Evolutionary conservation across 2,888 invertebrate genomes (phyloP).

Genomic region (Polydrusus tereticollis): DNA sequence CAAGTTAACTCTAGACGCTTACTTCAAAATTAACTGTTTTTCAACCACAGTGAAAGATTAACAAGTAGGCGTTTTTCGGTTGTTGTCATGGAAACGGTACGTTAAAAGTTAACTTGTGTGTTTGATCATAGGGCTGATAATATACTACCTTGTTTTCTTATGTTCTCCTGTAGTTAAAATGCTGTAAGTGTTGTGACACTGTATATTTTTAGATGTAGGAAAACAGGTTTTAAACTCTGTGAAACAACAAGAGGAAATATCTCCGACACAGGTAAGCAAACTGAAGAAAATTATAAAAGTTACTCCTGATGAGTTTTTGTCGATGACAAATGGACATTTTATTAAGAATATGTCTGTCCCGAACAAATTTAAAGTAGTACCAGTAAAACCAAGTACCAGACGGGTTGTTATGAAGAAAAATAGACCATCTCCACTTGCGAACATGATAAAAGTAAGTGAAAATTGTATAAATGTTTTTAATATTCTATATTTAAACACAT

Average conservation of each 20-base stretch:
- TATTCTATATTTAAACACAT: background rate
- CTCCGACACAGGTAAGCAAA: constrained; percentile 36
- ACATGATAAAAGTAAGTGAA: constrained; percentile 48
- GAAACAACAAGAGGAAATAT: constrained; percentile 63
- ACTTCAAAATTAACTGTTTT: no score
- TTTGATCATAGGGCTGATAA: no score
- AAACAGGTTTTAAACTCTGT: constrained; percentile 78
- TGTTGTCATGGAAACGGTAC: no score
- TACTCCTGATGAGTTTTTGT: constrained; percentile 69
- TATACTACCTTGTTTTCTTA: no score
- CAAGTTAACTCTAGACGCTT: no score
- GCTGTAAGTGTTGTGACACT: no score
- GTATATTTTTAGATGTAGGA: constrained; percentile 76
- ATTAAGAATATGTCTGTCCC: constrained; percentile 23
- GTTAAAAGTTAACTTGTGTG: no score
- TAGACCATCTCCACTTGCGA: constrained; percentile 56
- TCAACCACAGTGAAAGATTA: no score
- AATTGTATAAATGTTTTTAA: background rate
- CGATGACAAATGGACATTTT: constrained; percentile 52
- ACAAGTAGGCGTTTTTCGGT: no score
- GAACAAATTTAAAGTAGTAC: constrained; percentile 56
- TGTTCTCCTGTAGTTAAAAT: no score
- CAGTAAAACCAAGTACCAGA: constrained; percentile 56
- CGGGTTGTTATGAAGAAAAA: constrained; percentile 64
- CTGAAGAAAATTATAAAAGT: constrained; percentile 70